These are phyloP conservation scores for Tenthredo amoena DNA, from an alignment of 2,888 invertebrate species.

Conservation along the genomic window DNA sequence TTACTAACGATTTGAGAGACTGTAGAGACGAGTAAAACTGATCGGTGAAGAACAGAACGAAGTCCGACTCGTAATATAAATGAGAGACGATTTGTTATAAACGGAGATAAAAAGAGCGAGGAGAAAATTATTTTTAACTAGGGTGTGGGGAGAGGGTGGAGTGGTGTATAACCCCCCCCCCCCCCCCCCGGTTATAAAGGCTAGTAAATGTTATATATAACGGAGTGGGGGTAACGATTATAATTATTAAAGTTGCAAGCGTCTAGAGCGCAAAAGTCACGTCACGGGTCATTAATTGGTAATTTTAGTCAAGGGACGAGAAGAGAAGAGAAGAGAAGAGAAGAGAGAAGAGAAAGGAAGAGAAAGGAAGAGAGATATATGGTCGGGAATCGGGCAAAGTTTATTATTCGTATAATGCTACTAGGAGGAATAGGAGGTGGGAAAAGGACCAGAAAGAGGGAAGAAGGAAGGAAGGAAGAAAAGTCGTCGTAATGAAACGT, in stretches of 20 bases:
- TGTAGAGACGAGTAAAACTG: background rate
- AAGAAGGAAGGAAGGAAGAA: background rate
- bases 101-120: background rate
- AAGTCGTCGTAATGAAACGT: conserved; percentile 37
- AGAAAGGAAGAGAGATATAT: conserved; percentile 6
- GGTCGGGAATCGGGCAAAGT: background rate
- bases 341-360: background rate
- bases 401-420: conserved; percentile 46
- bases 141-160: background rate
- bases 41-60: no score
- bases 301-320: background rate
- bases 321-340: background rate
- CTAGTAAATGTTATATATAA: background rate
- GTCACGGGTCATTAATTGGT: conserved; percentile 47
- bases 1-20: background rate
- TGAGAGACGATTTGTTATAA: background rate
- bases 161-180: no score
- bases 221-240: background rate
- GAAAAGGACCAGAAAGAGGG: no score
- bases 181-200: background rate
- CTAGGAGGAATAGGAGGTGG: no score
- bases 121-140: no score
- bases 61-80: background rate
- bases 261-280: background rate
- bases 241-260: conserved; percentile 10